These are phyloP conservation scores for Lates japonicus DNA, from an alignment of 2,797 vertebrate genomes.

Conservation along the genomic window DNA sequence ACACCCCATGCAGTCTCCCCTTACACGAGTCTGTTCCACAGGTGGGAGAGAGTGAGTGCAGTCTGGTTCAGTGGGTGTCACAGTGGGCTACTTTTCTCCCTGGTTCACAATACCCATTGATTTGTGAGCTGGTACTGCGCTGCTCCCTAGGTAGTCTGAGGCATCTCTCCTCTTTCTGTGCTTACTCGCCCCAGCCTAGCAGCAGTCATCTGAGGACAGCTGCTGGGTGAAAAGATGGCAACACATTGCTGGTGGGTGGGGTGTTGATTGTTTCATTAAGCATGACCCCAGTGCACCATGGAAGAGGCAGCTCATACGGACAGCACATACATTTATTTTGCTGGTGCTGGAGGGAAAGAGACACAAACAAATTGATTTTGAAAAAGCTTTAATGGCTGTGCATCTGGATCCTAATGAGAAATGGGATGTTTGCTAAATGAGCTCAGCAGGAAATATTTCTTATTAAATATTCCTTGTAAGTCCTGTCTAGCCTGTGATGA, in stretches of 20 bases:
- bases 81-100: constrained; percentile 45
- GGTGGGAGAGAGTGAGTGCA: constrained; percentile 34
- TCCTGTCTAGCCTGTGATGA: constrained; percentile 31
- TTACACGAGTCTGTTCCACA: constrained; percentile 45
- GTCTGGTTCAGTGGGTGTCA: constrained; percentile 43
- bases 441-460: constrained; percentile 59
- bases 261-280: constrained; percentile 73
- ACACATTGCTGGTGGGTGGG: constrained; percentile 29
- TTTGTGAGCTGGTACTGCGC: constrained; percentile 53
- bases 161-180: constrained; percentile 39
- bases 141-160: constrained; percentile 47
- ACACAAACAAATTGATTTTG: constrained; percentile 67
- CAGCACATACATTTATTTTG: constrained; percentile 52
- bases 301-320: constrained; percentile 49
- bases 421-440: constrained; percentile 56
- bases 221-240: constrained; percentile 28
- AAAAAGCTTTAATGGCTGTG: constrained; percentile 57
- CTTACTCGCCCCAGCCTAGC: constrained; percentile 44
- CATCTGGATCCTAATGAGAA: constrained; percentile 65
- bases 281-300: constrained; percentile 54
- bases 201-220: constrained; percentile 70
- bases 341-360: constrained; percentile 53
- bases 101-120: constrained; percentile 58
- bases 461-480: constrained; percentile 41
- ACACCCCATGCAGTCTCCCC: constrained; percentile 13